These are phyloP conservation scores for Tortricodes alternella DNA, from an alignment of 2,888 invertebrate species.

Conservation along the genomic window DNA sequence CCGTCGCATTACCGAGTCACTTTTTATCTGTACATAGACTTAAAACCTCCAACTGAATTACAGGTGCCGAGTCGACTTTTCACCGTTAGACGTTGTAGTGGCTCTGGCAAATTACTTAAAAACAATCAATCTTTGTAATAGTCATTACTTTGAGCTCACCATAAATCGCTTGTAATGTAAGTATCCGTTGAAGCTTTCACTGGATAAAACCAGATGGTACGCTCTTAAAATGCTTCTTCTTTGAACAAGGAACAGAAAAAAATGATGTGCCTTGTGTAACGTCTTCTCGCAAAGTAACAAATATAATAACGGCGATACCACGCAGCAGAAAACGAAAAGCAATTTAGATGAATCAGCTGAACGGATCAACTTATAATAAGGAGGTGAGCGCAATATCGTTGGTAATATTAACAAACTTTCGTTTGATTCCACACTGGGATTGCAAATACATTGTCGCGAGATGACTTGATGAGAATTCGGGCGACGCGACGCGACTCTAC, in stretches of 20 bases:
- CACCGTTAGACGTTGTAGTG: conserved; percentile 55
- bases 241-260: background rate
- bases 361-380: conserved; percentile 33
- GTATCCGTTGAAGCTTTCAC: too few species aligned
- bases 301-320: conserved; percentile 1
- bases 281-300: conserved; percentile 1
- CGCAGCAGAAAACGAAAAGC: conserved; percentile 13
- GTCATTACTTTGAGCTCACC: conserved; percentile 1
- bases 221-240: background rate
- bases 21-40: conserved; percentile 74
- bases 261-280: background rate
- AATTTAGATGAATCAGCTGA: conserved; percentile 22
- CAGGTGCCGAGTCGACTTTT: conserved; percentile 68
- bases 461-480: conserved; percentile 80
- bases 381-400: conserved; percentile 29
- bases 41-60: conserved; percentile 63
- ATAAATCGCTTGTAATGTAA: too few species aligned
- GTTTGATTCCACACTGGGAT: conserved; percentile 77
- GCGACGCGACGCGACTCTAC: conserved; percentile 53
- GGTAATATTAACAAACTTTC: conserved; percentile 45
- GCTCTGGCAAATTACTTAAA: conserved; percentile 35
- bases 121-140: conserved; percentile 14
- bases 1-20: conserved; percentile 72
- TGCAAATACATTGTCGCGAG: conserved; percentile 75
- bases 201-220: background rate